Conservation (phyloP, 2,797 vertebrate species). For the Oreochromis grahami region DNA sequence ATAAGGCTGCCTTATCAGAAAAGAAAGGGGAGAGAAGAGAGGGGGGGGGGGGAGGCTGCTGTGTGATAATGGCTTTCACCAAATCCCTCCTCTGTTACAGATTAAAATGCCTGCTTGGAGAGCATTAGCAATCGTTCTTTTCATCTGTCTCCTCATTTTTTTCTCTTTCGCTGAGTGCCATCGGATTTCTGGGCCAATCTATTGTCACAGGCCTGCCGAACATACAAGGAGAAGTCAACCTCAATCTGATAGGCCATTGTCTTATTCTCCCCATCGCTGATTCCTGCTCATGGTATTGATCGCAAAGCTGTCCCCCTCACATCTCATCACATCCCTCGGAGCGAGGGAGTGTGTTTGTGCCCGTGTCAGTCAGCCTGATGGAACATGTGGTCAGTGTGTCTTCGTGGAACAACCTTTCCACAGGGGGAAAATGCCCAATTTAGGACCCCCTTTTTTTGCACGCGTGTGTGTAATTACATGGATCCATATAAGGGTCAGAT, state of each 20-base stretch:
- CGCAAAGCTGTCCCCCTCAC: constrained; percentile 61
- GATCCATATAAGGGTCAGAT: not conserved
- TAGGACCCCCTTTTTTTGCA: not conserved
- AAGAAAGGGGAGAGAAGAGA: constrained; percentile 50
- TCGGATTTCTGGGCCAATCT: constrained; percentile 87
- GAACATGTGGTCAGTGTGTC: constrained; percentile 55
- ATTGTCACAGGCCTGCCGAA: constrained; percentile 76
- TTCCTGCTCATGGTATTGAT: constrained; percentile 85
- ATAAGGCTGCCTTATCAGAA: constrained; percentile 87
- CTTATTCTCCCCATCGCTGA: constrained; percentile 84
- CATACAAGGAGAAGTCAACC: constrained; percentile 89
- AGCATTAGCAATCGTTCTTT: constrained; percentile 87
- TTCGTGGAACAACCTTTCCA: constrained; percentile 26
- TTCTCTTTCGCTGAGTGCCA: constrained; percentile 62
- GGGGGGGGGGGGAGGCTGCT: constrained; percentile 15
- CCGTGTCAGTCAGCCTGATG: constrained; percentile 45
- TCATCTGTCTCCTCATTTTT: constrained; percentile 78
- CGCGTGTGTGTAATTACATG: not conserved
- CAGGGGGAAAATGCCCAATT: constrained; percentile 18
- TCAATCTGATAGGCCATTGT: constrained; percentile 89
- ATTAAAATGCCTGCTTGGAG: constrained; percentile 85
- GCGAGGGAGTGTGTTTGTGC: constrained; percentile 35
- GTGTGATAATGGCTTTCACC: constrained; percentile 91
- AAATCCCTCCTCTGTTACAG: constrained; percentile 90
- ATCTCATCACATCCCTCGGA: constrained; percentile 72